Evolutionary conservation across 2,888 invertebrate species (phyloP).

Genomic region (Eristalis pertinax): DNA sequence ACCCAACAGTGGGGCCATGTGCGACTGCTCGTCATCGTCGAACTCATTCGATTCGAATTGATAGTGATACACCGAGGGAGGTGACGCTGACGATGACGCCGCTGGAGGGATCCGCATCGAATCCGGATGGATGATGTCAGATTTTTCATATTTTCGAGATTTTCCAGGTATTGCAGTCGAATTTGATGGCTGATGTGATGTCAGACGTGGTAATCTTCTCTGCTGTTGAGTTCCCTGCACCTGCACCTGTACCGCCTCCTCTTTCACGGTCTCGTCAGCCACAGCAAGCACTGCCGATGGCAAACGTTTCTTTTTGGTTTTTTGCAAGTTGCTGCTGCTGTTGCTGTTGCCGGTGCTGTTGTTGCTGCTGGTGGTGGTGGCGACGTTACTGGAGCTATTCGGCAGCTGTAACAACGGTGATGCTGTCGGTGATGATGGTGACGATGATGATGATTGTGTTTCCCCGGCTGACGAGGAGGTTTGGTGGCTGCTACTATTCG

Average conservation of each 20-base stretch:
- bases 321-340: conserved; percentile 14
- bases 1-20: conserved; percentile 31
- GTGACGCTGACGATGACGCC: background rate
- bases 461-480: conserved; percentile 58
- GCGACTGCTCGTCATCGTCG: conserved; percentile 45
- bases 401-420: conserved; percentile 61
- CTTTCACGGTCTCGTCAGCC: background rate
- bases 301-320: conserved; percentile 40
- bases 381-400: background rate
- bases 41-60: conserved; percentile 35
- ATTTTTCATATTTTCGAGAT: conserved; percentile 78
- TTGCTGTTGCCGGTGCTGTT: conserved; percentile 17
- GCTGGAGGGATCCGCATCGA: background rate
- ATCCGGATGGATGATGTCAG: conserved; percentile 23
- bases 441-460: conserved; percentile 57
- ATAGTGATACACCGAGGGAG: conserved; percentile 1
- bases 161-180: conserved; percentile 74
- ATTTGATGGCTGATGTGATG: conserved; percentile 59
- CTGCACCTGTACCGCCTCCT: background rate
- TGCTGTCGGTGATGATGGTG: conserved; percentile 55
- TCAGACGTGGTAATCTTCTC: conserved; percentile 20
- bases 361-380: conserved; percentile 15
- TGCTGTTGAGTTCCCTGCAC: background rate
- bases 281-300: conserved; percentile 7
- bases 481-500: conserved; percentile 65